A percentile compares a stretch with the other conserved stretches of the same genome.
Evolutionary conservation across 2,888 invertebrate species (phyloP).

Genomic region (Lycaena phlaeas): DNA sequence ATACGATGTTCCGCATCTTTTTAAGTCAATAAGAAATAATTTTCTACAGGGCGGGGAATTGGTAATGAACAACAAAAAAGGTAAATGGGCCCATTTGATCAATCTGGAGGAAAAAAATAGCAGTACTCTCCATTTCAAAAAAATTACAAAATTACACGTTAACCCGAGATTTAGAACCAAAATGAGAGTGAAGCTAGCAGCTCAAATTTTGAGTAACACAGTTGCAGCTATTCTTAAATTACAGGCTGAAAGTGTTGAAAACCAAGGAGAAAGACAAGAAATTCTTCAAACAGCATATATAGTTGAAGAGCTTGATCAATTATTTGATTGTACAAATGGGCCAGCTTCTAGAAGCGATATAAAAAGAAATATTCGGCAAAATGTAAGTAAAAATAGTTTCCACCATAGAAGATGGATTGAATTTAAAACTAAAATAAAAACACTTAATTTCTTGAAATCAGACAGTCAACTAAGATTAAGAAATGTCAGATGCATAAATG

Average conservation of each 20-base stretch:
- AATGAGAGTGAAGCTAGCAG: constrained; percentile 18
- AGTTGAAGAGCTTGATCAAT: constrained; percentile 12
- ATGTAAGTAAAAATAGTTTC: constrained; percentile 14
- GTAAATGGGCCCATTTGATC: constrained; percentile 8
- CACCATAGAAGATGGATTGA: constrained; percentile 12
- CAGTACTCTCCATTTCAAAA: background rate
- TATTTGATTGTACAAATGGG: constrained; percentile 18
- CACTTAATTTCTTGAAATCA: constrained; percentile 11
- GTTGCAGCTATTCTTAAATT: constrained; percentile 16
- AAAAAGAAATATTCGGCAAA: constrained; percentile 15
- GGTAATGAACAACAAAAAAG: background rate
- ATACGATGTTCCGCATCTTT: constrained; percentile 9
- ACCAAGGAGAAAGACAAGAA: constrained; percentile 3
- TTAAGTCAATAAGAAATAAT: constrained; percentile 12
- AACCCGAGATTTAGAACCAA: constrained; percentile 11
- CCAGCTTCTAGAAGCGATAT: constrained; percentile 14
- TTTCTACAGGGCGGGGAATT: constrained; percentile 6
- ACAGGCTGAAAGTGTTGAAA: constrained; percentile 6
- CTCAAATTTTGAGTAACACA: constrained; percentile 17
- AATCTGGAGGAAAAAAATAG: constrained; percentile 3
- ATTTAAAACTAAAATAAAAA: constrained; percentile 11
- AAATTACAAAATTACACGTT: background rate
- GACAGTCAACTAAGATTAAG: constrained; percentile 3
- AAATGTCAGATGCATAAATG: constrained; percentile 13
- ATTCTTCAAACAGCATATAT: constrained; percentile 12